Base-by-base conservation (phyloP, 2,113 vertebrate species). In the Marmota flaviventris region DNA sequence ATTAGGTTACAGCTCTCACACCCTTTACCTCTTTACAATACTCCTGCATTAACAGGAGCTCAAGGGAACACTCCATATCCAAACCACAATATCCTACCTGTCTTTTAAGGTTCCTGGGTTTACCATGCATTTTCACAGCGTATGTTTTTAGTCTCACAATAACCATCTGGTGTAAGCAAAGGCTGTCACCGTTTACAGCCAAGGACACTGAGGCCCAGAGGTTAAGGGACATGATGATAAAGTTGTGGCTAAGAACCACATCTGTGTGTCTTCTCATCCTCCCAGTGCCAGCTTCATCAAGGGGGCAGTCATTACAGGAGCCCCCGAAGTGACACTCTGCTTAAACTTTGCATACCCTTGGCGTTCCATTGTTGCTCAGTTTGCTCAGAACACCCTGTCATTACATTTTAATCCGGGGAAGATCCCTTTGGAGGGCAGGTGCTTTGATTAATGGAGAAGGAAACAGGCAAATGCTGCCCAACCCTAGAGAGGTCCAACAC, bases 371-470 rank as follows among this genome's bases (percentile, higher is more conserved):
- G 48, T 87, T 48, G 34, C 29, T 37, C 67, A 5, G 3, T 39
- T 67, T 67, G 45, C 63, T 96, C 70, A 65, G 48, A 85, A 93
- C 37, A n/a, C 25, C 61, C 69, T 76, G 48, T 93, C 53, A 87
- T 53, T 42, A 75, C 18, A 76, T 73, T 89, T 87, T 92, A 89
- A 90, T 93, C 67, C 85, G 37, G 16, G 4, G 32, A 81, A 39
- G 14, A 45, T 96, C 77, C 39, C 61, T 63, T 92, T 56, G 92
- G 27, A 92, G 17, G 56, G 48, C 51, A 27, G 37, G 32, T 27
- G 16, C n/a, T 93, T 69, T 93, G 94, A 87, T 91, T 34, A 14
- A 63, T 18, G 45, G n/a, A 95, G 39, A 24, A 96, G 51, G 95
- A 97, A 95, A 56, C 17, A 42, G 70, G 48, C 7, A 69, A 84